Evolutionary conservation across 2,113 vertebrate species (phyloP).

Genomic region (Odontesthes bonariensis): DNA sequence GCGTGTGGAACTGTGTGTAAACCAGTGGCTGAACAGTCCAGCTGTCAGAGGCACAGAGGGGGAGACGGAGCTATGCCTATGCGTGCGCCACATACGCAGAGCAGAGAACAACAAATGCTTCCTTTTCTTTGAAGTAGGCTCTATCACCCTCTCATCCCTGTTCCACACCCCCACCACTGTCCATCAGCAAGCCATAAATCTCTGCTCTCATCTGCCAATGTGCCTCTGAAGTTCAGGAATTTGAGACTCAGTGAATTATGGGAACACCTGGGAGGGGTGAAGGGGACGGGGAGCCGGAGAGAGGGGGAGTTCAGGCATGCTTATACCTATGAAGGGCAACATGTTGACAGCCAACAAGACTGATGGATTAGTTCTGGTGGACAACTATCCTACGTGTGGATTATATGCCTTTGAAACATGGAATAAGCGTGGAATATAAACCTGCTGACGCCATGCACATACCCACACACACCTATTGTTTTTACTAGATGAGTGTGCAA

Average conservation of each 20-base stretch:
- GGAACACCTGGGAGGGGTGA: constrained; percentile 73
- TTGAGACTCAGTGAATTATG: constrained; percentile 75
- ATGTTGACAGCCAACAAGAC: constrained; percentile 66
- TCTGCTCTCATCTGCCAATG: constrained; percentile 63
- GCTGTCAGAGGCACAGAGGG: constrained; percentile 59
- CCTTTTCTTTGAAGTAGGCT: constrained; percentile 78
- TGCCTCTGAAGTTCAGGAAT: constrained; percentile 81
- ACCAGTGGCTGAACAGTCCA: constrained; percentile 39
- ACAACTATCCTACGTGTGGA: constrained; percentile 44
- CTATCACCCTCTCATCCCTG: constrained; percentile 27
- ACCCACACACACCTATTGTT: constrained; percentile 26
- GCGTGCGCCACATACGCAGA: constrained; percentile 24
- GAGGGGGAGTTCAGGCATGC: constrained; percentile 10
- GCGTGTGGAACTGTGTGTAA: constrained; percentile 22
- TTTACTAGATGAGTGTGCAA: constrained; percentile 26
- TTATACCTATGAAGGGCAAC: constrained; percentile 59
- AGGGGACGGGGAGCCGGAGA: background rate
- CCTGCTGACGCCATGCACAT: constrained; percentile 6
- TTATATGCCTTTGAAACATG: constrained; percentile 44
- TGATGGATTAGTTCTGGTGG: constrained; percentile 61
- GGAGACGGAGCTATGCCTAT: constrained; percentile 18
- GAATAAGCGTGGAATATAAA: constrained; percentile 49
- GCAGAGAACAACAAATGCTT: constrained; percentile 72
- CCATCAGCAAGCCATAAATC: constrained; percentile 79
- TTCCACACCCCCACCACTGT: constrained; percentile 26